phyloP scores from a whole-genome alignment of 2,113 vertebrate genomes.

The Macrotis lagotis region DNA sequence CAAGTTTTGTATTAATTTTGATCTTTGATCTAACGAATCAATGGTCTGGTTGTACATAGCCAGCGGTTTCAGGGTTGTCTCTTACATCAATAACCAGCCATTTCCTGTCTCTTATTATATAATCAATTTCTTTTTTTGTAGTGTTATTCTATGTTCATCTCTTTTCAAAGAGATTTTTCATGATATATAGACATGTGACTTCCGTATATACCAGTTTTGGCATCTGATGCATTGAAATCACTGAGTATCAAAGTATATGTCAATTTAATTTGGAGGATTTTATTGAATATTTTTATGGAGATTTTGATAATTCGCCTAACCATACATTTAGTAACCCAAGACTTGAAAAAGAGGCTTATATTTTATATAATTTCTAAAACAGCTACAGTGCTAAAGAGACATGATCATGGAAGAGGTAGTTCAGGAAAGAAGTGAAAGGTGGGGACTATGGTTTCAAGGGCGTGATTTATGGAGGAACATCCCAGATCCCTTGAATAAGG shows the following conservation, averaged over 20 bases:
- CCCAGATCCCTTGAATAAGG: background rate
- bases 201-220: background rate
- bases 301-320: background rate
- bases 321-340: background rate
- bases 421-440: background rate
- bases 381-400: background rate
- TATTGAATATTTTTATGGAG: background rate
- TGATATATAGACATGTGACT: background rate
- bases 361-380: background rate
- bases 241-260: background rate
- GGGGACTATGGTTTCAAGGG: background rate
- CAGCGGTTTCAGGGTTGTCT: background rate
- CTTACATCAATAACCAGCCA: background rate
- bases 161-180: background rate
- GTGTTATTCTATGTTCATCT: background rate
- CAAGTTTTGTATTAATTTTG: background rate
- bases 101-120: background rate
- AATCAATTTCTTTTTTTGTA: background rate
- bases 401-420: background rate
- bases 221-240: background rate
- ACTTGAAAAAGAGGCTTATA: background rate
- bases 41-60: background rate
- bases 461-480: background rate
- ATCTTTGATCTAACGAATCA: background rate
- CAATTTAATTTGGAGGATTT: background rate